Conservation (phyloP, 2,113 vertebrate species). For the Albula goreensis region DNA sequence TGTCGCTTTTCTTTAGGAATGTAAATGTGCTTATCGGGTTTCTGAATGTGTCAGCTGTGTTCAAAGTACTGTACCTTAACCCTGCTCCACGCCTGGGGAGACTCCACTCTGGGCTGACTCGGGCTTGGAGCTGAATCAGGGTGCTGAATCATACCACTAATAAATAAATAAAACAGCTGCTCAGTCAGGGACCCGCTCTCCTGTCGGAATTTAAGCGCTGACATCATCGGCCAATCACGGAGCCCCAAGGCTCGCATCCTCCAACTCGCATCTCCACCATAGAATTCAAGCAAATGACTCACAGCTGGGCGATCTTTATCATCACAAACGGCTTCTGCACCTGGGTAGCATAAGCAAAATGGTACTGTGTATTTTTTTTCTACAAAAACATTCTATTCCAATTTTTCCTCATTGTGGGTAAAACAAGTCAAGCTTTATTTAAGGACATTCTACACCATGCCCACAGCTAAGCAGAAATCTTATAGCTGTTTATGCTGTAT, state of each 20-base stretch:
- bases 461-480: too few relatives aligned
- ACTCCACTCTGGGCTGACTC: not conserved
- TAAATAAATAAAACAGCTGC: not conserved
- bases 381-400: conserved; percentile 13
- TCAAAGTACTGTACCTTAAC: not conserved
- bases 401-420: not conserved
- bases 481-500: too few relatives aligned
- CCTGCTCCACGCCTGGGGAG: not conserved
- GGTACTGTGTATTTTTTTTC: conserved; percentile 5
- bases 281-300: not conserved
- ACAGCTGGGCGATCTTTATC: conserved; percentile 22
- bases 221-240: not conserved
- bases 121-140: not conserved
- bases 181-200: not conserved
- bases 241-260: not conserved
- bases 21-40: not conserved
- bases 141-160: not conserved
- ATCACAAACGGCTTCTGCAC: conserved; percentile 2
- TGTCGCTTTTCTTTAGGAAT: not conserved
- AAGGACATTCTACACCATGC: too few relatives aligned
- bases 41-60: not conserved
- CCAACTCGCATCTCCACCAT: not conserved
- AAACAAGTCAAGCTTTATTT: not conserved
- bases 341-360: not conserved
- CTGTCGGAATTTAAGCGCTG: not conserved